A percentile compares a stretch with the other conserved stretches of the same genome.
Evolutionary conservation across 2,888 invertebrate genomes (phyloP).

Genomic region (Melipona beecheii): DNA sequence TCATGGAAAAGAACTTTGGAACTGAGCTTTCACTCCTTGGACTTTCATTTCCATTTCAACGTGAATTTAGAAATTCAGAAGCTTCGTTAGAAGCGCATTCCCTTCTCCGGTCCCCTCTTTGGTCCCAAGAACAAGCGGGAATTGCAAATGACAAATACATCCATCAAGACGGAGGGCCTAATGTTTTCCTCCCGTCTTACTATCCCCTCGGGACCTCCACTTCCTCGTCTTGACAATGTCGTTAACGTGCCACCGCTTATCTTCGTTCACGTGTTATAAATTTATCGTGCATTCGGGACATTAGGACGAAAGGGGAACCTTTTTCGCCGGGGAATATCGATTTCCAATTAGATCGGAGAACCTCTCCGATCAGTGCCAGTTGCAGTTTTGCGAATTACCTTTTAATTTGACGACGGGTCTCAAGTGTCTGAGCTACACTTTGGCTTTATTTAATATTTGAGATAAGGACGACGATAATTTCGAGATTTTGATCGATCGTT

Average conservation of each 20-base stretch:
- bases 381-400: not conserved
- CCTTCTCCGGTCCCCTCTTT: not conserved
- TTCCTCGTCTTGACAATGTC: conserved; percentile 26
- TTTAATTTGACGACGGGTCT: not conserved
- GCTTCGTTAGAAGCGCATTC: not conserved
- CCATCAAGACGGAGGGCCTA: conserved; percentile 19
- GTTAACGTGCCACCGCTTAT: conserved; percentile 32
- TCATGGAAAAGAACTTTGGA: not conserved
- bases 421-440: not conserved
- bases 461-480: not conserved
- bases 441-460: not conserved
- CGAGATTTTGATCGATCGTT: not conserved
- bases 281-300: conserved; percentile 31
- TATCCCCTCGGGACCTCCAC: not conserved
- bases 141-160: conserved; percentile 6
- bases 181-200: conserved; percentile 10
- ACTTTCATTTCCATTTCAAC: conserved; percentile 6
- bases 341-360: conserved; percentile 13
- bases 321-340: conserved; percentile 8
- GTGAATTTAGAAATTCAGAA: not conserved
- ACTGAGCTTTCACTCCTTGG: not conserved
- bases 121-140: not conserved
- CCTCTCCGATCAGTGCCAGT: not conserved
- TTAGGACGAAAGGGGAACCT: conserved; percentile 10
- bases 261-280: conserved; percentile 36